These are phyloP conservation scores for Gryon sp. DNA, from an alignment of 1,140 invertebrate genomes.

Conservation along the genomic window DNA sequence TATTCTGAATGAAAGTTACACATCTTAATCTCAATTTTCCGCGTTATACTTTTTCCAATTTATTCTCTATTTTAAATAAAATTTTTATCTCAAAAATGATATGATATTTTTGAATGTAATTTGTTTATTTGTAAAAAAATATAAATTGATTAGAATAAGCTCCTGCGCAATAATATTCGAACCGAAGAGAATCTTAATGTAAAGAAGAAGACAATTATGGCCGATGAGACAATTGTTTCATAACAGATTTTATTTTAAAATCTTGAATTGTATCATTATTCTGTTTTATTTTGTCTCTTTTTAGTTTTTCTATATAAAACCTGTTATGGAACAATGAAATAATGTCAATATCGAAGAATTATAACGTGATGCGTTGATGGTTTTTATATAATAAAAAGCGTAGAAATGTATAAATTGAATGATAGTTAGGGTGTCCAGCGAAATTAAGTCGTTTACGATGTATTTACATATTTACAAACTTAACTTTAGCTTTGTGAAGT, in stretches of 20 bases:
- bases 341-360: constrained; percentile 26
- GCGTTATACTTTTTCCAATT: too few species aligned
- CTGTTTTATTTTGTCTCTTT: too few species aligned
- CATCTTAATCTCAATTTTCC: too few species aligned
- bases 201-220: constrained; percentile 41
- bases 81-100: too few species aligned
- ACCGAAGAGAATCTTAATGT: constrained; percentile 55
- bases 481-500: too few species aligned
- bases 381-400: constrained; percentile 37
- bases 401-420: constrained; percentile 19
- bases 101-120: too few species aligned
- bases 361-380: constrained; percentile 20
- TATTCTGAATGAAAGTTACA: constrained; percentile 2
- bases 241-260: too few species aligned
- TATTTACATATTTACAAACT: background rate
- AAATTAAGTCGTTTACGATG: background rate
- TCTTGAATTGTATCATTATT: too few species aligned
- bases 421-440: constrained; percentile 16
- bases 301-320: too few species aligned
- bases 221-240: background rate
- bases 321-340: constrained; percentile 11
- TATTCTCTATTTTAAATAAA: too few species aligned
- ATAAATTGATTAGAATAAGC: constrained; percentile 24
- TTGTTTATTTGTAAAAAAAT: too few species aligned
- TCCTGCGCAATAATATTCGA: constrained; percentile 35